phyloP scores from a whole-genome alignment of 37 sponge, comb jelly and placozoan genomes.

The Lycopodina hypogea region DNA sequence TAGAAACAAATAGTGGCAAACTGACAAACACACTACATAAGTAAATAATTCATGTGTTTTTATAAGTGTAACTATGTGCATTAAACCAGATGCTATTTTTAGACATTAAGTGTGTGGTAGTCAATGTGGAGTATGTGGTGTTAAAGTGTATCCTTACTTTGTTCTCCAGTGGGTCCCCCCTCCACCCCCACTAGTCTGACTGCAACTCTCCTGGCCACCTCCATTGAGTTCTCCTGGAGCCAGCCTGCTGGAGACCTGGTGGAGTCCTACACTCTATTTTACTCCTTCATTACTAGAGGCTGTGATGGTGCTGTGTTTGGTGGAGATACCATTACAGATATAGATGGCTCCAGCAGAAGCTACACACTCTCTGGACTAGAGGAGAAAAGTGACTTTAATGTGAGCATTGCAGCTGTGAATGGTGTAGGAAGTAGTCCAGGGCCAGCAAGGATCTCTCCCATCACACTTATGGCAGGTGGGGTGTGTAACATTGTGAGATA shows the following conservation, averaged over 20 bases:
- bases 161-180: neutral
- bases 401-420: slow-evolving; percentile 34
- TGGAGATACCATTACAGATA: neutral
- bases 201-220: slow-evolving; percentile 6
- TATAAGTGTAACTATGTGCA: too few relatives aligned
- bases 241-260: slow-evolving; percentile 26
- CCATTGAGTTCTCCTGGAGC: slow-evolving; percentile 28
- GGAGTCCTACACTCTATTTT: slow-evolving; percentile 22
- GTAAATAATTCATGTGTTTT: too few relatives aligned
- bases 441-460: neutral
- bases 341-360: neutral
- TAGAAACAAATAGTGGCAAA: too few relatives aligned
- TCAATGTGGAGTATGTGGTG: too few relatives aligned
- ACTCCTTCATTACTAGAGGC: slow-evolving; percentile 1
- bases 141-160: neutral
- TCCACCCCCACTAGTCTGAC: slow-evolving; percentile 3
- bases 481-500: too few relatives aligned
- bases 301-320: neutral
- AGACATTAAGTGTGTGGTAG: too few relatives aligned
- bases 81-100: too few relatives aligned
- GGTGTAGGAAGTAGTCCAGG: slow-evolving; percentile 19
- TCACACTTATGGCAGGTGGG: slow-evolving; percentile 18
- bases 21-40: too few relatives aligned
- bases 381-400: slow-evolving; percentile 26
- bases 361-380: slow-evolving; percentile 31